Percentiles rank a stretch among this genome's conserved stretches.
Conservation (phyloP, 2,888 invertebrate species). For the Acanthosepion esculentum region DNA sequence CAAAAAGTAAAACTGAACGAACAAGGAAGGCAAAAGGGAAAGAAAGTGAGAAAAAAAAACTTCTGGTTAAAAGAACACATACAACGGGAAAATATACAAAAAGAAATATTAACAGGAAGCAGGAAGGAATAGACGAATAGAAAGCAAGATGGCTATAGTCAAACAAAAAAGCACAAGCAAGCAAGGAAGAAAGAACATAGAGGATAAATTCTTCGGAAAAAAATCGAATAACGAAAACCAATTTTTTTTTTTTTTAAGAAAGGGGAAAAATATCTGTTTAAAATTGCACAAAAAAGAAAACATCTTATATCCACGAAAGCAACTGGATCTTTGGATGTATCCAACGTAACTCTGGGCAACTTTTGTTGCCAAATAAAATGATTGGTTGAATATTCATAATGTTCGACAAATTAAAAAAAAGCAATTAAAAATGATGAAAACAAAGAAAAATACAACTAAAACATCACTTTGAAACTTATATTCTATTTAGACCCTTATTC, state of each 20-base stretch:
- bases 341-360: not conserved
- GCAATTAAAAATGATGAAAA: constrained; percentile 10
- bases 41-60: not conserved
- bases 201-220: not conserved
- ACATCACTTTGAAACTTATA: not conserved
- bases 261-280: not conserved
- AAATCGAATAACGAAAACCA: not conserved
- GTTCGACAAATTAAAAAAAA: not conserved
- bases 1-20: not conserved
- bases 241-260: not conserved
- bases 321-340: not conserved
- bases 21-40: not conserved
- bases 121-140: not conserved
- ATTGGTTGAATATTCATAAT: not conserved
- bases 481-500: not conserved
- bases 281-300: not conserved
- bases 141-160: not conserved
- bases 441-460: not conserved
- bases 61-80: not conserved
- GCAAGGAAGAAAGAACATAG: no score
- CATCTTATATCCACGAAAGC: not conserved
- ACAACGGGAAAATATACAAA: not conserved
- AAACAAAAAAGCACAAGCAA: not conserved
- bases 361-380: not conserved
- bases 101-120: not conserved